Conservation (phyloP, 2,113 vertebrate genomes). For the Notothenia rossii region DNA sequence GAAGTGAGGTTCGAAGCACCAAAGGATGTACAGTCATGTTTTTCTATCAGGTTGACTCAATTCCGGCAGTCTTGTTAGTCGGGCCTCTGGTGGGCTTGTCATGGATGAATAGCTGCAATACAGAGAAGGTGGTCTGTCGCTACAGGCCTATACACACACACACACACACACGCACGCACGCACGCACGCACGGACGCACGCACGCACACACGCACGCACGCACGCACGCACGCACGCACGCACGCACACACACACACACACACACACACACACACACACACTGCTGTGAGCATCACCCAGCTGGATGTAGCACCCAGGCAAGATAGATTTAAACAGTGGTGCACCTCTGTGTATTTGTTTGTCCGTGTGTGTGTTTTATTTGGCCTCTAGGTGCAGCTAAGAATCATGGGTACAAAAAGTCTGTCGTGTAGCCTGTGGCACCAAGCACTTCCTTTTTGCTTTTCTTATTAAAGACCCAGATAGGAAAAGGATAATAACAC, state of each 20-base stretch:
- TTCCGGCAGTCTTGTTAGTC: slow-evolving; percentile 42
- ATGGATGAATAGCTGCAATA: slow-evolving; percentile 55
- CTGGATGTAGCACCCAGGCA: slow-evolving; percentile 50
- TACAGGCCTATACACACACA: slow-evolving; percentile 16
- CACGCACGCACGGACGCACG: background rate
- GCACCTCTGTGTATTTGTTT: slow-evolving; percentile 19
- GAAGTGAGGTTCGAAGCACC: slow-evolving; percentile 38
- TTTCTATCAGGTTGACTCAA: slow-evolving; percentile 22
- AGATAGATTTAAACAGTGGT: slow-evolving; percentile 62
- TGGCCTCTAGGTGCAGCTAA: slow-evolving; percentile 46
- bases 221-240: slow-evolving; percentile 20
- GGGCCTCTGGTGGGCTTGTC: slow-evolving; percentile 54
- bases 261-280: too few relatives aligned
- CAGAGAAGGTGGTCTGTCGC: slow-evolving; percentile 50
- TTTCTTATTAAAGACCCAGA: slow-evolving; percentile 38
- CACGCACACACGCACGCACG: background rate
- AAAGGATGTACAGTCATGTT: slow-evolving; percentile 37
- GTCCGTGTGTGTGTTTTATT: slow-evolving; percentile 28
- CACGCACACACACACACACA: background rate
- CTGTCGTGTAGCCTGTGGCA: slow-evolving; percentile 51
- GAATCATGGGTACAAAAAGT: slow-evolving; percentile 60
- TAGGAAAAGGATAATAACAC: slow-evolving; percentile 54
- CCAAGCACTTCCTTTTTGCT: slow-evolving; percentile 34
- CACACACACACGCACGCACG: background rate
- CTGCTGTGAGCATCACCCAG: slow-evolving; percentile 40